Percentiles rank a stretch among this genome's conserved stretches.
phyloP scores from a whole-genome alignment of 2,113 vertebrate genomes.

The Notarius lentiginosus region DNA sequence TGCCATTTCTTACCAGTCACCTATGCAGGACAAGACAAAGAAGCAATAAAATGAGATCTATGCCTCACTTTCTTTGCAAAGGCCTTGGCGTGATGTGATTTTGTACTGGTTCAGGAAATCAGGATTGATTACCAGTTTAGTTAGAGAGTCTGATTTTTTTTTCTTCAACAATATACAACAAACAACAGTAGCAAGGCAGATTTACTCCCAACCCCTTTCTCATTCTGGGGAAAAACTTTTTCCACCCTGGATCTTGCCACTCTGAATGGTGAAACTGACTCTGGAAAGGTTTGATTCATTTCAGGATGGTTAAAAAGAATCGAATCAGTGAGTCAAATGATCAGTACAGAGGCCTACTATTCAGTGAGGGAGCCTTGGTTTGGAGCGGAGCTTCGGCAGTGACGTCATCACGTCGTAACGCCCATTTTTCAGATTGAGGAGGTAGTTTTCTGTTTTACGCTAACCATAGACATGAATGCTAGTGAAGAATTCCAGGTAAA shows the following conservation, averaged over 20 bases:
- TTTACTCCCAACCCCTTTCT: too few relatives aligned
- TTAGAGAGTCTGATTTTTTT: neutral
- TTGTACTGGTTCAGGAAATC: neutral
- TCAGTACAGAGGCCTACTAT: neutral
- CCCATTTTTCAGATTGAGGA: constrained; percentile 30
- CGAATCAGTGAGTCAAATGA: neutral
- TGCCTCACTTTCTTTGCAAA: neutral
- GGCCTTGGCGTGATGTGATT: neutral
- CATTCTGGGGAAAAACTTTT: neutral
- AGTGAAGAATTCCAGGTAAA: neutral
- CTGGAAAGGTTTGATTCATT: neutral
- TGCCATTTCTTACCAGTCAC: neutral
- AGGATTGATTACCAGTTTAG: neutral
- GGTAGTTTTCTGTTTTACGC: neutral
- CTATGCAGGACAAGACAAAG: neutral
- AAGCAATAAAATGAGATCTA: neutral
- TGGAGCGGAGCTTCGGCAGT: neutral
- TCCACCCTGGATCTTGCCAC: neutral
- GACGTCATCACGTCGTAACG: constrained; percentile 34
- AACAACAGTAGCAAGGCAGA: neutral
- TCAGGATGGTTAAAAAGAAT: neutral
- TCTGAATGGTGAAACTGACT: neutral
- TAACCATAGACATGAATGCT: too few relatives aligned
- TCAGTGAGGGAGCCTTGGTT: neutral
- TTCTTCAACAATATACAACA: neutral